A percentile compares a stretch with the other conserved stretches of the same genome.
phyloP scores from a whole-genome alignment of 2,888 invertebrate species.

The Hirtodrosophila confusa region DNA sequence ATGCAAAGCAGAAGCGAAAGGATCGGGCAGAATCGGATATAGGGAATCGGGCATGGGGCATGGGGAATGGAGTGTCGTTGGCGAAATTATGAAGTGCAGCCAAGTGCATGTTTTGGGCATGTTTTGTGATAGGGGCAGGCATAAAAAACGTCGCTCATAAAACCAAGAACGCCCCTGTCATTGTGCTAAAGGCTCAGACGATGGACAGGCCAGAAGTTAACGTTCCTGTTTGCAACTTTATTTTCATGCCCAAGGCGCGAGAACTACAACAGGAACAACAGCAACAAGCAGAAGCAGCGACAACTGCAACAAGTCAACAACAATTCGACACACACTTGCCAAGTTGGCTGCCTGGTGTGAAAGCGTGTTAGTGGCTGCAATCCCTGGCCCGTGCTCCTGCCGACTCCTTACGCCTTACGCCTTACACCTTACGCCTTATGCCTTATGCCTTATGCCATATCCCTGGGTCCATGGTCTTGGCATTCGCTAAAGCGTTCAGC shows the following conservation, averaged over 20 bases:
- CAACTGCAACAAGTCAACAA: constrained; percentile 74
- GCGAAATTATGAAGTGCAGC: constrained; percentile 69
- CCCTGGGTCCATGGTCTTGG: constrained; percentile 21
- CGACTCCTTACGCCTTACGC: background rate
- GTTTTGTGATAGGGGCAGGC: constrained; percentile 47
- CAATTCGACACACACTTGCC: constrained; percentile 75
- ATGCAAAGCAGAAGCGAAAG: constrained; percentile 29
- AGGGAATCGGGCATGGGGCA: background rate
- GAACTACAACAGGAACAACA: constrained; percentile 39
- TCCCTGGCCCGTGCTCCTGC: constrained; percentile 15
- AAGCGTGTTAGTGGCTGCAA: constrained; percentile 63
- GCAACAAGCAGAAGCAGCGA: constrained; percentile 52
- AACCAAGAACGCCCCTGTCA: constrained; percentile 62
- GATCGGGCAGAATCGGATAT: background rate
- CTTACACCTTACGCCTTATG: background rate
- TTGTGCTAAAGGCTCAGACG: constrained; percentile 33
- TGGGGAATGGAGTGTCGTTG: constrained; percentile 29
- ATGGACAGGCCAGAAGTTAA: constrained; percentile 29
- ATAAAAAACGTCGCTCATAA: constrained; percentile 57
- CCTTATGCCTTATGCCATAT: constrained; percentile 1
- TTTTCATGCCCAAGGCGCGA: constrained; percentile 64
- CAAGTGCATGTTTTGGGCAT: constrained; percentile 66
- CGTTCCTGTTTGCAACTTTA: constrained; percentile 69
- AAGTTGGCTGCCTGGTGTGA: constrained; percentile 72
- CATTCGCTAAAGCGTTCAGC: constrained; percentile 78